phyloP scores from a whole-genome alignment of 2,888 invertebrate species.

The Anorthoa munda region DNA sequence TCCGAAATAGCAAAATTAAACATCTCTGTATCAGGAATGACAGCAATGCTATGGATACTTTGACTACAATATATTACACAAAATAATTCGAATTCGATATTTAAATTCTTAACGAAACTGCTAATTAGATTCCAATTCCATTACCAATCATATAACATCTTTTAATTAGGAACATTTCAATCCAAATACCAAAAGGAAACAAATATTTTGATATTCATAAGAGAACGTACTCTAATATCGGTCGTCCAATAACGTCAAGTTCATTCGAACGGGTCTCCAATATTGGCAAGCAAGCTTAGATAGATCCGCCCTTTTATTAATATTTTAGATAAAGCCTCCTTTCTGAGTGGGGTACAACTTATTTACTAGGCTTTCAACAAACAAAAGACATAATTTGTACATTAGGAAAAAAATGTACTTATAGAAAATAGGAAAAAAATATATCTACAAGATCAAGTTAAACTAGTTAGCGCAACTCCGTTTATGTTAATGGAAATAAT shows the following conservation, averaged over 20 bases:
- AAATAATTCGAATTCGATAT: background rate
- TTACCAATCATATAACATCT: conserved; percentile 5
- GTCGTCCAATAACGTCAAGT: background rate
- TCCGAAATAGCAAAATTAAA: too few relatives aligned
- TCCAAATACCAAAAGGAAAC: conserved; percentile 2
- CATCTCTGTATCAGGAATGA: background rate
- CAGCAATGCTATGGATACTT: background rate
- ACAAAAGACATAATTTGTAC: background rate
- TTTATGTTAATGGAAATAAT: too few relatives aligned
- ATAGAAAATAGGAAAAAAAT: background rate
- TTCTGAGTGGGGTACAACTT: conserved; percentile 1
- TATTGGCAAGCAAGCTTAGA: conserved; percentile 1
- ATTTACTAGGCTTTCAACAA: background rate
- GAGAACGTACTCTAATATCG: conserved; percentile 12
- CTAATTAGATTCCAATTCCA: conserved; percentile 30
- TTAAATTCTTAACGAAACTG: conserved; percentile 1
- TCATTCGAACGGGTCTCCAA: conserved; percentile 9
- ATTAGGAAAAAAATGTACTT: background rate
- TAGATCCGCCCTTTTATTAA: conserved; percentile 46
- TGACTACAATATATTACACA: background rate
- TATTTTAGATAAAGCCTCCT: conserved; percentile 37
- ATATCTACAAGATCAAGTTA: background rate
- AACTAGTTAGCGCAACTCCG: too few relatives aligned
- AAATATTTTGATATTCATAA: conserved; percentile 30
- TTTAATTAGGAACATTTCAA: conserved; percentile 2